Evolutionary conservation across 1,140 invertebrate species (phyloP), one percentile per base, ranked within the genome.

Genomic region (Melanaphis sacchari): DNA sequence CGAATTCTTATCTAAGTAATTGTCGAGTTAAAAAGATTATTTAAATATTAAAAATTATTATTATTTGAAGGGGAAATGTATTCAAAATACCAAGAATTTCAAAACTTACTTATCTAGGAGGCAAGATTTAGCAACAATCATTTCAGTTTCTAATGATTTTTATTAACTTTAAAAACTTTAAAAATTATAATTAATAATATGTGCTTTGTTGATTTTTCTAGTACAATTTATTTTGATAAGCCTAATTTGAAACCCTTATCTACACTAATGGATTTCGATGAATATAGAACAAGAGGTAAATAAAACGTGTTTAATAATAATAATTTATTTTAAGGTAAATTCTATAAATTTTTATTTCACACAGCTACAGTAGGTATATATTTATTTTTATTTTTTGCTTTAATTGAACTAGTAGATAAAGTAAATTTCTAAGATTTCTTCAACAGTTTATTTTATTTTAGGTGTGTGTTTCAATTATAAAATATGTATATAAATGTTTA

Each of bases 251-350:
- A n/a, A 41, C 89, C 4, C 2, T 15, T 66, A 59, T 49, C 38
- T 40, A 43, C 36, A 11, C 82, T n/a, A 87, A 94, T 94, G 94
- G 93, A 94, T 94, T 91, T 93, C 54, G 84, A 94, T 54, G 94
- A 94, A 91, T 94, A 94, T 49, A 91, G 94, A 76, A 81, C 46
- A 36, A 93, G 94, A 93, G 94, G 94, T 94, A 93, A 94, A 43
- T 41, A 52, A 15, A 54, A 43, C 15, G 3, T 40, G 24, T 41
- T 26, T 41, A 26, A 41, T 82, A 38, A 31, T 59, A 31, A 31
- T 59, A 4, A 66, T 66, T 66, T 66, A 8, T 54, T 26, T 54
- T 54, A 15, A 3, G 1, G 9, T 66, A n/a, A 66, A 66, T 15
- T 31, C 31, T 66, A 26, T 66, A n/a, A 31, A 66, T 66, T 11